These are phyloP conservation scores for Gambusia holbrooki DNA, from an alignment of 2,113 vertebrate genomes.

Conservation along the genomic window DNA sequence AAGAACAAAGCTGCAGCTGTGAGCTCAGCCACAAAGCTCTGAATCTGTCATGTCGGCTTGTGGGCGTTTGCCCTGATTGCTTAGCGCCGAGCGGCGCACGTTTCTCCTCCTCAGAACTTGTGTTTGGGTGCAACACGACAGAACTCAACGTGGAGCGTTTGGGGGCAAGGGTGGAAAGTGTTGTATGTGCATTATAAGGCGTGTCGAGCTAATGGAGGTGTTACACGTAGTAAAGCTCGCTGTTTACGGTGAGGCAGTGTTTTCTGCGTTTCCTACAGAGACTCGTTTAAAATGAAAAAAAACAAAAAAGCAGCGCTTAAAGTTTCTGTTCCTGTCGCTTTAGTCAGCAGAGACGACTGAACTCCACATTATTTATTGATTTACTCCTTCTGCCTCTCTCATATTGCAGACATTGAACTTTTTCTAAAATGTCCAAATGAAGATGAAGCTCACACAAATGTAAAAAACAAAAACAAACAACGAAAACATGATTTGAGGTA, in stretches of 20 bases:
- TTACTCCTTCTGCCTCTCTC: not conserved
- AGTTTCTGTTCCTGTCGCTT: not conserved
- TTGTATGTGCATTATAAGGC: not conserved
- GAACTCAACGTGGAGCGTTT: not conserved
- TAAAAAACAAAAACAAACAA: not conserved
- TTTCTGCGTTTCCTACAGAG: not conserved
- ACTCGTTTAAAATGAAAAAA: not conserved
- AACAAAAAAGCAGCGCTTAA: not conserved
- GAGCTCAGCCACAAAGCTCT: not conserved
- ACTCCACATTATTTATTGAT: no score
- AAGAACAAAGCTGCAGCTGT: conserved; percentile 1
- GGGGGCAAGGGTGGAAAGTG: not conserved
- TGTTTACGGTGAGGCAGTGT: not conserved
- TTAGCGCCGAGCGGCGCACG: not conserved
- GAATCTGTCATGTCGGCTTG: not conserved
- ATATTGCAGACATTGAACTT: not conserved
- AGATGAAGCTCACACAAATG: not conserved
- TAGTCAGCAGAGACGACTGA: not conserved
- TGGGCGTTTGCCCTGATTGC: not conserved
- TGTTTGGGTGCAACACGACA: not conserved
- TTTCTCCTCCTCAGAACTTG: not conserved
- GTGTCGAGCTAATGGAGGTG: not conserved
- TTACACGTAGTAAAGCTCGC: not conserved
- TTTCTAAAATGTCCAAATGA: not conserved
- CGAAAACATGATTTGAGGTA: not conserved